phyloP scores from a whole-genome alignment of 2,888 invertebrate genomes.

The Biston stratarius region DNA sequence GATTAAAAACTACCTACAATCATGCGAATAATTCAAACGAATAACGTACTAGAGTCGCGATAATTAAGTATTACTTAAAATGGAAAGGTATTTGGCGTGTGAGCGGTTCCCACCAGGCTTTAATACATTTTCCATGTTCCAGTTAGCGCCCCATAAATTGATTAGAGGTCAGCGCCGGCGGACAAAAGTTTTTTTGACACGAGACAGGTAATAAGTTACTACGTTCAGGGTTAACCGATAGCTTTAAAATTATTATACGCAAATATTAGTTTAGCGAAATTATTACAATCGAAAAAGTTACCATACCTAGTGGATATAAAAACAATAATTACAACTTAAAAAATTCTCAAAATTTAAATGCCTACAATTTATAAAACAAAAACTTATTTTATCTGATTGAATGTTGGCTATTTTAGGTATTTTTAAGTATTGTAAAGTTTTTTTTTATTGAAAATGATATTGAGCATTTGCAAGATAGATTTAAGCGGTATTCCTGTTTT shows the following conservation, averaged over 20 bases:
- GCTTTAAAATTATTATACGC: slow-evolving; percentile 32
- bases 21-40: slow-evolving; percentile 1
- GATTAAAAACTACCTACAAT: background rate
- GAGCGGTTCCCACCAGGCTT: slow-evolving; percentile 80
- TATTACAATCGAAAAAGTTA: no score
- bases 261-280: slow-evolving; percentile 16
- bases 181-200: slow-evolving; percentile 75
- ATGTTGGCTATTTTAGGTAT: no score
- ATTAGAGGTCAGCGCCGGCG: slow-evolving; percentile 81
- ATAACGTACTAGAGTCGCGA: slow-evolving; percentile 14
- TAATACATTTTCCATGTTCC: slow-evolving; percentile 86
- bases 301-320: no score
- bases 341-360: no score
- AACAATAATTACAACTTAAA: no score
- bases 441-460: no score
- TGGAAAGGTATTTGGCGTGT: slow-evolving; percentile 63
- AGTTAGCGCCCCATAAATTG: slow-evolving; percentile 86
- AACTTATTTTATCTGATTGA: no score
- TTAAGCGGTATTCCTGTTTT: no score
- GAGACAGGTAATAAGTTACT: slow-evolving; percentile 70
- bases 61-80: slow-evolving; percentile 40
- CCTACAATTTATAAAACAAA: no score
- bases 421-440: no score
- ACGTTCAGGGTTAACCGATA: slow-evolving; percentile 53
- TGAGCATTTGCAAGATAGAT: no score